phyloP scores from a whole-genome alignment of 2,113 vertebrate species.

The Oryzias woworae region DNA sequence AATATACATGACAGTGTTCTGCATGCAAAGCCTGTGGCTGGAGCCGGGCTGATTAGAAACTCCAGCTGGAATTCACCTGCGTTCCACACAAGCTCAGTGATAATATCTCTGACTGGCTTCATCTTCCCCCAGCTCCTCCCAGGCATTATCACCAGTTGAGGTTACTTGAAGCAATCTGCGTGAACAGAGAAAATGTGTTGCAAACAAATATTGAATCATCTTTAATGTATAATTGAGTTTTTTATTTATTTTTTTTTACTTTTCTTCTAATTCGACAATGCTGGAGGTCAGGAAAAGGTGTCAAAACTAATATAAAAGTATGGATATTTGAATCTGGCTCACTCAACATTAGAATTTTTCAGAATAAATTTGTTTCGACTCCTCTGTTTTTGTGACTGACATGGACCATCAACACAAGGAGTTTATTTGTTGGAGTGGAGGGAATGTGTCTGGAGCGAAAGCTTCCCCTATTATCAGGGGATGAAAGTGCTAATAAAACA shows the following conservation, averaged over 20 bases:
- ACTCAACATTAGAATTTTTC: not conserved
- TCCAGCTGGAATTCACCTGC: slow-evolving; percentile 21
- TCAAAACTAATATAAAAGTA: no score
- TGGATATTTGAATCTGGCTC: no score
- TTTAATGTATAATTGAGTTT: no score
- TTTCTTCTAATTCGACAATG: not conserved
- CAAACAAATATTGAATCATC: no score
- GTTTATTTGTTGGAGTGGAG: slow-evolving; percentile 55
- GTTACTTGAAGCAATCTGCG: not conserved
- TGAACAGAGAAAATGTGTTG: not conserved
- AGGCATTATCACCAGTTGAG: not conserved
- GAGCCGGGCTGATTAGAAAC: slow-evolving; percentile 32
- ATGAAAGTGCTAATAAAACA: slow-evolving; percentile 80
- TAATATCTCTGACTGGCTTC: slow-evolving; percentile 18
- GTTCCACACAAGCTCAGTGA: slow-evolving; percentile 5
- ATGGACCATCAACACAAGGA: slow-evolving; percentile 23
- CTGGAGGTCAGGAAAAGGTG: no score
- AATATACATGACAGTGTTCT: slow-evolving; percentile 60
- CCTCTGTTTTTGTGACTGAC: slow-evolving; percentile 10
- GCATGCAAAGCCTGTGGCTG: slow-evolving; percentile 43
- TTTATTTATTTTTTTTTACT: not conserved
- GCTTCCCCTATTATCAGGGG: slow-evolving; percentile 74
- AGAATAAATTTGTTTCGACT: not conserved
- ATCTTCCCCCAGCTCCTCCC: not conserved
- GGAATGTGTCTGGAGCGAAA: slow-evolving; percentile 47